Evolutionary conservation across 2,797 vertebrate genomes (phyloP), one percentile per base, ranked within the genome.

Genomic region (Pelochelys cantorii): DNA sequence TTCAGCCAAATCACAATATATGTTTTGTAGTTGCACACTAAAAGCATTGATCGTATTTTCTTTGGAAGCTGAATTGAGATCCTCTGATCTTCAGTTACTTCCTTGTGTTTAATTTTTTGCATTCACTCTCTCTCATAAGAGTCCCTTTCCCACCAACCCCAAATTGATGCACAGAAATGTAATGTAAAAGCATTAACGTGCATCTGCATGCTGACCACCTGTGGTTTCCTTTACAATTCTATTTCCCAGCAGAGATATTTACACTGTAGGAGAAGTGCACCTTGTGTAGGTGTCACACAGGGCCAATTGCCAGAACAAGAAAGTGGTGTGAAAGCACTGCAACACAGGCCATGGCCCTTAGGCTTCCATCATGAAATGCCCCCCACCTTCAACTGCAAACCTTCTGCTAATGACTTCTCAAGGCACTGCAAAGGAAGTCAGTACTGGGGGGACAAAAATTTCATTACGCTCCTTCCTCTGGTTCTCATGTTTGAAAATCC

Each of bases 201-300:
- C 81, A 42, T 3, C 54, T 85, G 22, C 13, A 5, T 1, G 5
- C 17, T 12, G 37, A 13, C 20, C 55, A 86, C 1, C n/a, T 86
- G 23, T 1, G 87, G 12, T 25, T 75, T 22, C 23, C 18, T 11
- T 68, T 31, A 11, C n/a, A 68, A 68, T 4, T 68, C n/a, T n/a
- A 34, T 68, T 68, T 68, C n/a, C n/a, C 17, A 34, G n/a, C 9
- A 68, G 65, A 68, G n/a, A 71, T 34, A 68, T n/a, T 65, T 65
- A 65, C 31, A 62, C 14, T 62, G 29, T 62, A 62, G 60, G 60
- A 62, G 15, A 68, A 17, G 18, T 37, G 68, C 22, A 23, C n/a
- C 20, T 71, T 71, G 65, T 37, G 68, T 4, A 11, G 68, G 79
- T 13, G 65, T 42, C 18, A 5, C 0, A 0, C 10, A 23, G 5